phyloP scores from a whole-genome alignment of 1,140 invertebrate species.

The Cepaea nemoralis region DNA sequence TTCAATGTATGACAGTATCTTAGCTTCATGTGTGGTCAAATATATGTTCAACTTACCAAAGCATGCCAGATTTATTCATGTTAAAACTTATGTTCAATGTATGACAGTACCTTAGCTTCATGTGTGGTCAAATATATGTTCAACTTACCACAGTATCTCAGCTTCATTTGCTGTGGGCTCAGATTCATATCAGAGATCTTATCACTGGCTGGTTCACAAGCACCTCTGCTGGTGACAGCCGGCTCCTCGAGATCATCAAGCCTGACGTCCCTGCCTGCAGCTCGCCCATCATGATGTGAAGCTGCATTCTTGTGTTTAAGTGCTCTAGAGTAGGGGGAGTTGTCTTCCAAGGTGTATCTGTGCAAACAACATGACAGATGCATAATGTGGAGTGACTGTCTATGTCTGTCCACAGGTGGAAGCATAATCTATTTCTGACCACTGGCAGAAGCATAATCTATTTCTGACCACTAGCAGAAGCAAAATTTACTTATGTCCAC shows the following conservation, averaged over 20 bases:
- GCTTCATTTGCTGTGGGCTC: conserved; percentile 57
- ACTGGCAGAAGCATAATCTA: too few relatives aligned
- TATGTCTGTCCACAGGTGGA: too few relatives aligned
- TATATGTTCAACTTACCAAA: too few relatives aligned
- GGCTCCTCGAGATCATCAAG: conserved; percentile 47
- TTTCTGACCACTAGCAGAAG: too few relatives aligned
- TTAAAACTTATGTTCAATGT: too few relatives aligned
- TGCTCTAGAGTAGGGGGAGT: conserved; percentile 61
- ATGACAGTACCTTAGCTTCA: too few relatives aligned
- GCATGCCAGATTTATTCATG: too few relatives aligned
- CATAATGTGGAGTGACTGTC: too few relatives aligned
- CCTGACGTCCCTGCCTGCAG: conserved; percentile 11
- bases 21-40: too few relatives aligned
- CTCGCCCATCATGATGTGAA: conserved; percentile 32
- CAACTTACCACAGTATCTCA: conserved; percentile 59
- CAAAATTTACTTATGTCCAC: too few relatives aligned
- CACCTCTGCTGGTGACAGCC: conserved; percentile 17
- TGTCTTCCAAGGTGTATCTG: conserved; percentile 65
- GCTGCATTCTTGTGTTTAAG: conserved; percentile 56
- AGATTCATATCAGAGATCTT: conserved; percentile 63
- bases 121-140: background rate
- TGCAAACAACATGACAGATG: background rate
- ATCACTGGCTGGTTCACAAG: conserved; percentile 53
- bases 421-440: too few relatives aligned
- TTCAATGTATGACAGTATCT: too few relatives aligned